Evolutionary conservation across 2,888 invertebrate genomes (phyloP).

Genomic region (Pimpla rufipes): DNA sequence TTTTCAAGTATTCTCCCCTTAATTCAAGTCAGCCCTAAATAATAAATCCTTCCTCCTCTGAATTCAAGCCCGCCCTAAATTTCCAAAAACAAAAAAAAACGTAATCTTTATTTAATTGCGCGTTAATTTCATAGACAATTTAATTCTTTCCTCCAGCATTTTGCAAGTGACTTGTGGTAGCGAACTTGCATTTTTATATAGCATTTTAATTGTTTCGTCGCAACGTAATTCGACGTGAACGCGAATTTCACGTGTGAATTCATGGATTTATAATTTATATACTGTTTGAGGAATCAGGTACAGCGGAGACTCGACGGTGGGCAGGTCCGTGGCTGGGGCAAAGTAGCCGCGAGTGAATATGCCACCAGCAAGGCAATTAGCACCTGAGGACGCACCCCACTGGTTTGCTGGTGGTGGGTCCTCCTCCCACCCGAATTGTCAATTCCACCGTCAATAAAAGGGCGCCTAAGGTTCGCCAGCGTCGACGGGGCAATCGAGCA

Average conservation of each 20-base stretch:
- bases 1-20: too few species aligned
- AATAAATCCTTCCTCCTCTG: too few species aligned
- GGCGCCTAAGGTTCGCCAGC: constrained; percentile 55
- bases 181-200: neutral
- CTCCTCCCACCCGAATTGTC: constrained; percentile 11
- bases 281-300: constrained; percentile 37
- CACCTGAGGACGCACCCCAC: constrained; percentile 62
- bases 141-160: too few species aligned
- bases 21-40: too few species aligned
- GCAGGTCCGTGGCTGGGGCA: constrained; percentile 11
- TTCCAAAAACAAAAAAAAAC: too few species aligned
- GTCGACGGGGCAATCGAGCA: constrained; percentile 23
- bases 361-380: constrained; percentile 78
- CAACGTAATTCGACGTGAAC: neutral
- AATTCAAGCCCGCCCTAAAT: too few species aligned
- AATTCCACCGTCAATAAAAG: constrained; percentile 55
- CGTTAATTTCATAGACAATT: too few species aligned
- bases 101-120: too few species aligned
- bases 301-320: neutral
- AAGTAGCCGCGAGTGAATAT: constrained; percentile 64
- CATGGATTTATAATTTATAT: neutral
- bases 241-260: constrained; percentile 14
- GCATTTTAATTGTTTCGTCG: neutral
- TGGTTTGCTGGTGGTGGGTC: neutral
- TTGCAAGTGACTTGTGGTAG: too few species aligned